phyloP scores from a whole-genome alignment of 2,888 invertebrate genomes.

The Heliconius cydno region DNA sequence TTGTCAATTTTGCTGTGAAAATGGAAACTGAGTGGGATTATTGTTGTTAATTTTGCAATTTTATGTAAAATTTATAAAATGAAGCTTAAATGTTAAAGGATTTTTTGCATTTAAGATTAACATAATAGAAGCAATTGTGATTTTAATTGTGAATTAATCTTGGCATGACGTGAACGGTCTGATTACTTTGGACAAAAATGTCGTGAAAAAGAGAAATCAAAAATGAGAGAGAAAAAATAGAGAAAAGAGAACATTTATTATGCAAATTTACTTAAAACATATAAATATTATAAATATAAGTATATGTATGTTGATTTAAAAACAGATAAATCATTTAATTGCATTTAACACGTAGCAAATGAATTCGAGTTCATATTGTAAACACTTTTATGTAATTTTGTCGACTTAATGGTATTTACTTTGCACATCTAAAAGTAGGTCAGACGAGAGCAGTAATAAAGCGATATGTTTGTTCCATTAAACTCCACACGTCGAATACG shows the following conservation, averaged over 20 bases:
- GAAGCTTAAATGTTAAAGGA: too few relatives aligned
- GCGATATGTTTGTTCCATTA: constrained; percentile 35
- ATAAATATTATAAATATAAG: too few relatives aligned
- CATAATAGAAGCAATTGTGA: too few relatives aligned
- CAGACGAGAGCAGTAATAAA: constrained; percentile 29
- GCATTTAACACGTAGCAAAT: neutral
- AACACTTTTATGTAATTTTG: neutral
- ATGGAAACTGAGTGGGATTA: neutral
- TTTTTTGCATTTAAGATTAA: too few relatives aligned
- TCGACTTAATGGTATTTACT: constrained; percentile 8
- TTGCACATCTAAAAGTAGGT: constrained; percentile 3
- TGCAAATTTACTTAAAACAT: too few relatives aligned
- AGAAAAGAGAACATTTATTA: too few relatives aligned
- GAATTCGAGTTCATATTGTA: neutral
- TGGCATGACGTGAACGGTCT: neutral
- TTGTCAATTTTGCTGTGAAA: neutral
- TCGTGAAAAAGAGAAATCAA: too few relatives aligned
- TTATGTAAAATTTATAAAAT: neutral
- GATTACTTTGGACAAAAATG: neutral
- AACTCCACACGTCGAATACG: constrained; percentile 35
- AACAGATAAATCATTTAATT: neutral
- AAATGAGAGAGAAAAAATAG: too few relatives aligned
- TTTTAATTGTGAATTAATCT: neutral
- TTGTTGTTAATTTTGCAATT: neutral
- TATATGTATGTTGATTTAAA: neutral